These are phyloP conservation scores for Amaurobius ferox DNA, from an alignment of 2,888 invertebrate genomes.

Conservation along the genomic window DNA sequence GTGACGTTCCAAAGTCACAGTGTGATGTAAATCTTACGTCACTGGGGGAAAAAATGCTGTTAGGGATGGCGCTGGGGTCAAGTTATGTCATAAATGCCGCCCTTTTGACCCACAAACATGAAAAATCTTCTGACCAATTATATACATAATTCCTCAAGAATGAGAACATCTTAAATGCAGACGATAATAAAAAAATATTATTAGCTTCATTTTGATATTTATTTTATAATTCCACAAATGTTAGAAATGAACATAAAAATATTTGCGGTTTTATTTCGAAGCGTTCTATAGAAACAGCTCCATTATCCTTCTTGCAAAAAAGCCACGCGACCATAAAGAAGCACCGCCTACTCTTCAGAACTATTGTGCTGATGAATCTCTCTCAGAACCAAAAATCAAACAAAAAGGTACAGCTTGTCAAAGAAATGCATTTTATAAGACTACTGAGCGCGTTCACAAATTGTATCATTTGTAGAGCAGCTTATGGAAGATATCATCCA, in stretches of 20 bases:
- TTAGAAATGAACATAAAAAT: no score
- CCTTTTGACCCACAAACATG: no score
- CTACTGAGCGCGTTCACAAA: constrained; percentile 3
- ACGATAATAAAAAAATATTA: not conserved
- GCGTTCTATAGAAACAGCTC: not conserved
- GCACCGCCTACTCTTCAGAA: constrained; percentile 39
- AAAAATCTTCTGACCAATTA: no score
- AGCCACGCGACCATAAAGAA: constrained; percentile 67
- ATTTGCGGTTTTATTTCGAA: constrained; percentile 3
- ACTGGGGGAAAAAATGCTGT: no score
- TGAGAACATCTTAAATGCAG: not conserved
- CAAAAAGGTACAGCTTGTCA: not conserved
- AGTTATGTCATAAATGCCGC: no score
- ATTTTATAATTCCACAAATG: no score
- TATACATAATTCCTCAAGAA: no score
- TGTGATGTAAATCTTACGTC: no score
- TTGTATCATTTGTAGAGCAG: constrained; percentile 6
- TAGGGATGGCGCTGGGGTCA: no score
- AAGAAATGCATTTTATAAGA: constrained; percentile 4
- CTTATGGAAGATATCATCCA: not conserved
- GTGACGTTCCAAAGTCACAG: no score
- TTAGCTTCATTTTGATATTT: no score
- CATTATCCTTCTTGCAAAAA: not conserved
- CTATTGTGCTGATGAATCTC: not conserved
- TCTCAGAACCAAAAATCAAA: not conserved